Conservation (phyloP, 2,888 invertebrate species). For the Blastobasis adustella region DNA sequence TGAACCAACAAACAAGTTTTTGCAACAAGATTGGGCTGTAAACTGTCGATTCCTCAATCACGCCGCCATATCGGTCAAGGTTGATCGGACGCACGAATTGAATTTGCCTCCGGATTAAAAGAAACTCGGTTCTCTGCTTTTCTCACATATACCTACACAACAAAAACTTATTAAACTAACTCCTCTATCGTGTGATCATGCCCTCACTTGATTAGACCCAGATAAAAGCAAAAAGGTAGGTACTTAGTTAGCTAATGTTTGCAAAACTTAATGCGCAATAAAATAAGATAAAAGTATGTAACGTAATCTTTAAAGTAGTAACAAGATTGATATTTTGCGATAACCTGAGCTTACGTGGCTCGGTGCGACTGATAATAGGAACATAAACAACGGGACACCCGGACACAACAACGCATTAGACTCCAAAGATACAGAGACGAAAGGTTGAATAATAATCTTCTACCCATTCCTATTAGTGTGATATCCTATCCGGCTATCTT, state of each 20-base stretch:
- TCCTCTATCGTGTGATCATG: no score
- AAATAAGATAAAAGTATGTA: no score
- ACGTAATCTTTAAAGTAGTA: background rate
- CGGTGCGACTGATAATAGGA: slow-evolving; percentile 13
- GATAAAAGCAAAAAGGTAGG: no score
- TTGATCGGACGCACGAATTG: slow-evolving; percentile 24
- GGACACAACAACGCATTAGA: background rate
- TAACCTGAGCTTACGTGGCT: slow-evolving; percentile 38
- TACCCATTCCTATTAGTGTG: background rate
- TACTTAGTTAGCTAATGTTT: no score
- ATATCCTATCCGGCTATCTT: no score
- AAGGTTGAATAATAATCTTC: background rate
- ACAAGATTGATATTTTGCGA: slow-evolving; percentile 16
- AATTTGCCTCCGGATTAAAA: slow-evolving; percentile 1
- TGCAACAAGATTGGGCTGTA: slow-evolving; percentile 17
- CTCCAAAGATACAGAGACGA: background rate
- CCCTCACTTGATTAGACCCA: no score
- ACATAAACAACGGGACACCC: slow-evolving; percentile 11
- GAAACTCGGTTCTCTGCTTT: no score
- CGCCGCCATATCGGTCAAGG: slow-evolving; percentile 42
- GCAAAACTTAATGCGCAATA: no score
- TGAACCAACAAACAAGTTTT: slow-evolving; percentile 28
- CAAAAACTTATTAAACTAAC: no score
- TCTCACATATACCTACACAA: no score
- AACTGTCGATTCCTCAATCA: slow-evolving; percentile 23